phyloP scores from a whole-genome alignment of 1,140 invertebrate genomes.

The Homarus americanus region DNA sequence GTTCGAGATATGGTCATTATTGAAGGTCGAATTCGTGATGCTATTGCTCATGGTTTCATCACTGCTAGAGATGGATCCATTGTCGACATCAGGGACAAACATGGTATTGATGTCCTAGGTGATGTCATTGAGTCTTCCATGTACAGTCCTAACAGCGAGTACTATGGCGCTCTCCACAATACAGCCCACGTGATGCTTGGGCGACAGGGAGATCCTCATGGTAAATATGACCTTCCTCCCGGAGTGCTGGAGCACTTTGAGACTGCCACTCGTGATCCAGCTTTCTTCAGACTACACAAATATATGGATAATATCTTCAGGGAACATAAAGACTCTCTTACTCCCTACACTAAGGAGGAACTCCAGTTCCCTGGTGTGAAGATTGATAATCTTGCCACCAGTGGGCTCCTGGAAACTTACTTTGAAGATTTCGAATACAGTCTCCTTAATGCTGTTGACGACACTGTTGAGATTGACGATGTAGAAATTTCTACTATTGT shows the following conservation, averaged over 20 bases:
- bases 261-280: constrained; percentile 38
- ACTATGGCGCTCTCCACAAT: constrained; percentile 49
- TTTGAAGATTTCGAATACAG: constrained; percentile 56
- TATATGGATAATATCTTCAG: constrained; percentile 57
- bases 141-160: constrained; percentile 42
- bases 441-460: constrained; percentile 43
- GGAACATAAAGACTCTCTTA: constrained; percentile 47
- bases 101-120: constrained; percentile 51
- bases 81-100: constrained; percentile 15
- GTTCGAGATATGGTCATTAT: constrained; percentile 33
- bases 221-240: constrained; percentile 43
- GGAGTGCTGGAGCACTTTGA: constrained; percentile 52
- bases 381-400: constrained; percentile 23
- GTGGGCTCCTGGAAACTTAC: constrained; percentile 24
- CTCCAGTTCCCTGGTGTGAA: constrained; percentile 7
- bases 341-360: constrained; percentile 38
- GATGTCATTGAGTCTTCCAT: constrained; percentile 48
- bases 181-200: constrained; percentile 46
- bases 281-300: constrained; percentile 56
- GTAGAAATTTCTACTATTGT: constrained; percentile 30
- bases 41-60: constrained; percentile 50
- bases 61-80: neutral
- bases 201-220: constrained; percentile 43
- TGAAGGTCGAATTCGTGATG: constrained; percentile 39
- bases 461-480: constrained; percentile 17